Base-by-base conservation (phyloP, 2,888 invertebrate species). In the Hemistola chrysoprasaria region DNA sequence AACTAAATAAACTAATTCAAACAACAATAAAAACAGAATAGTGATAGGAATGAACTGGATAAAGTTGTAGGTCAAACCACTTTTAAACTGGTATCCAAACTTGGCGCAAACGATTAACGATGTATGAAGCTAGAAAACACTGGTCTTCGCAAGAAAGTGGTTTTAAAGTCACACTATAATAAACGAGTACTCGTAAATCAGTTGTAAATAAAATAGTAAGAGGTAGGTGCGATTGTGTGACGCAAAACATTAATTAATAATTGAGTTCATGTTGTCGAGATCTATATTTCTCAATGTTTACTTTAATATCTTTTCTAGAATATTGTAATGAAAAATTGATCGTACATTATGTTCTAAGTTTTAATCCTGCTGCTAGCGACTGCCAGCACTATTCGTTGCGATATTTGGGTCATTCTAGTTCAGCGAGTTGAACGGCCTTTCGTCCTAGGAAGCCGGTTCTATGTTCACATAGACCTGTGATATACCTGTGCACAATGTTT, bases 381-480 rank as follows among this genome's bases (percentile, higher is more conserved):
- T n/a, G 22, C 59, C 56, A 55, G 57, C 60, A 66, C 60, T 69
- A 71, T 65, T 73, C 69, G 72, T 77, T 74, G 69, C 70, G 65
- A 71, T 75, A 81, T 80, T 75, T 78, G 62, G 80, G 81, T 79
- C 79, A 79, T 75, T 78, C 75, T 79, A 78, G 74, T 78, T 76
- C 77, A 79, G 62, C 71, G 72, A 58, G 73, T 78, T 76, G 73
- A 78, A 73, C 66, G 71, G 63, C 75, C 77, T 78, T 70, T 66
- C 69, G 68, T 72, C 77, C 71, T 74, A 71, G 64, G 68, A 62
- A 76, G 64, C 70, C 71, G 68, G 73, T 71, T 74, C 58, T 62
- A 37, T 58, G 47, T 50, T 49, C 47, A 55, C 44, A 48, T 49
- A 58, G 62, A 57, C 56, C 56, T 59, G 57, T 45, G 56, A 45